A percentile compares a stretch with the other conserved stretches of the same genome.
phyloP scores from a whole-genome alignment of 2,888 invertebrate genomes.

The Diarsia brunnea region DNA sequence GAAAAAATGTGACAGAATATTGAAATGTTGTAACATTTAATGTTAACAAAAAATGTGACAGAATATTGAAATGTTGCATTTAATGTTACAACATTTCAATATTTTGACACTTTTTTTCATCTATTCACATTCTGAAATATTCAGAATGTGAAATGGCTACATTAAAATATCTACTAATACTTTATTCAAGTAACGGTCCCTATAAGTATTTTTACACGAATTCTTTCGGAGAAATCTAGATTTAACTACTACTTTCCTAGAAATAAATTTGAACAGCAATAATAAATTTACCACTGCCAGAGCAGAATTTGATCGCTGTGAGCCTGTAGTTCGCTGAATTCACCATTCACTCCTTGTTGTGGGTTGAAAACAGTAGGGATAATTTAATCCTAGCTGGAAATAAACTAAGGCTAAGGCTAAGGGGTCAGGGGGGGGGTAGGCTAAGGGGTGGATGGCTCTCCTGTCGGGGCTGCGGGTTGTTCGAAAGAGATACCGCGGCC shows the following conservation, averaged over 20 bases:
- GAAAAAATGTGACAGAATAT: background rate
- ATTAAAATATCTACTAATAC: background rate
- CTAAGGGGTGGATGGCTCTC: no score
- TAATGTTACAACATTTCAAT: no score
- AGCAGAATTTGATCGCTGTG: background rate
- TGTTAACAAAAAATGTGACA: no score
- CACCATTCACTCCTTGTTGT: background rate
- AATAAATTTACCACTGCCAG: background rate
- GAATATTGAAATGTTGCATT: no score
- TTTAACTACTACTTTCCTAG: background rate
- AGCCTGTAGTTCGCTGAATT: background rate
- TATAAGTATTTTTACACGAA: background rate
- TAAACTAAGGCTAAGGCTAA: no score
- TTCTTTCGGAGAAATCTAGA: background rate
- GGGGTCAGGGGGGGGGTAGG: no score
- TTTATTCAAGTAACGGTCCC: background rate
- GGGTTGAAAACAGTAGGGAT: background rate
- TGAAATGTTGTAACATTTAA: background rate
- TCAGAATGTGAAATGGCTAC: background rate
- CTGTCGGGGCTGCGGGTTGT: no score
- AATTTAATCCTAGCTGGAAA: background rate
- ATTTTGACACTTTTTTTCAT: no score
- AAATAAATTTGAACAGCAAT: background rate
- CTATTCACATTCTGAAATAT: no score
- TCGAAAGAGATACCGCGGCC: no score